phyloP scores from a whole-genome alignment of 2,797 vertebrate species.

The Acanthornis magna region DNA sequence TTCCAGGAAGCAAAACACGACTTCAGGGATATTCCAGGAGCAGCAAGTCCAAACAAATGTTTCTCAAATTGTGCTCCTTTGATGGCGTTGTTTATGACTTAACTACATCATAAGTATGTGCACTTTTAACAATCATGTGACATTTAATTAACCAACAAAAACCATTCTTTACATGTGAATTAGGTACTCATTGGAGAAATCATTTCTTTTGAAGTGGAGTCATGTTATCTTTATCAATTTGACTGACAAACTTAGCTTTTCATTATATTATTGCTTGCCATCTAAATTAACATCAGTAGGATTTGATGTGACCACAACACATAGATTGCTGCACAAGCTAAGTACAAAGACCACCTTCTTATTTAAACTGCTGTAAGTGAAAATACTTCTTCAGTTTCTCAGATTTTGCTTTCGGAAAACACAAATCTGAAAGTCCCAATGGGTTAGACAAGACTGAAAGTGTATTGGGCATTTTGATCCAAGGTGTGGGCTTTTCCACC shows the following conservation, averaged over 20 bases:
- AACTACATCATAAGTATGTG: background rate
- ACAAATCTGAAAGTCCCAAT: background rate
- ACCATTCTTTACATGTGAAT: conserved; percentile 11
- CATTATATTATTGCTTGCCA: background rate
- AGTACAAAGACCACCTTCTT: background rate
- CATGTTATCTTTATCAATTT: background rate
- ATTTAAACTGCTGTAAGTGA: background rate
- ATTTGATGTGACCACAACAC: background rate
- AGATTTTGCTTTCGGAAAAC: background rate
- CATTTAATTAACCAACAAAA: conserved; percentile 31
- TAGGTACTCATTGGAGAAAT: background rate
- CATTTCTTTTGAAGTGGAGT: background rate
- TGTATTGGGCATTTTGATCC: background rate
- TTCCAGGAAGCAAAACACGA: background rate
- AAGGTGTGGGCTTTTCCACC: background rate
- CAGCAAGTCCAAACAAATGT: background rate
- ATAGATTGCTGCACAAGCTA: background rate
- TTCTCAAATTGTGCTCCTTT: background rate
- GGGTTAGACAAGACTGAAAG: background rate
- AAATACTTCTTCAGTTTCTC: background rate
- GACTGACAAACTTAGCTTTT: background rate
- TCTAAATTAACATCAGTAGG: background rate
- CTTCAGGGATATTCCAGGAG: background rate
- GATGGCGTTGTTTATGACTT: background rate
- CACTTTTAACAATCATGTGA: background rate